A percentile compares a stretch with the other conserved stretches of the same genome.
Conservation (phyloP, 2,797 vertebrate species). For the Chromobotia macracanthus region DNA sequence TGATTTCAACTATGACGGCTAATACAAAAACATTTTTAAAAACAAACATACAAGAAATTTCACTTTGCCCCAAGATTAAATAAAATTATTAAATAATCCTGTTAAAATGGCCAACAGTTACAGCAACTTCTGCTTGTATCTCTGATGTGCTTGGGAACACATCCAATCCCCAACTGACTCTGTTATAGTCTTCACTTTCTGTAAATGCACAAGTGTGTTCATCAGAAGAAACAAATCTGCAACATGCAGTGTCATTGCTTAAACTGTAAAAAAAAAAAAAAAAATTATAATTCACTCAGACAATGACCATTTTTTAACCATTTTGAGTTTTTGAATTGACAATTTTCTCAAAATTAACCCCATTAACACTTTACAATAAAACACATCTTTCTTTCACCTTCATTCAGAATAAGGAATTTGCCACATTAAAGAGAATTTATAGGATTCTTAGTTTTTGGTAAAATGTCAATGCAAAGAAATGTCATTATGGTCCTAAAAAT, state of each 20-base stretch:
- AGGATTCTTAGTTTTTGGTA: not conserved
- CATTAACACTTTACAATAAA: conserved; percentile 5
- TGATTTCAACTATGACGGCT: not conserved
- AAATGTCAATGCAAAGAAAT: not conserved
- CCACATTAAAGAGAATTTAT: not conserved
- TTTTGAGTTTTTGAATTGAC: not conserved
- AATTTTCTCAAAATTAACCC: not conserved
- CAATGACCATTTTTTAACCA: not conserved
- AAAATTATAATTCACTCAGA: not conserved
- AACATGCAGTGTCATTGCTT: not conserved
- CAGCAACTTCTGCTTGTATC: not conserved
- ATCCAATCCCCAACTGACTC: not conserved
- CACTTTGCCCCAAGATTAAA: not conserved
- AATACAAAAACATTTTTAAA: conserved; percentile 2
- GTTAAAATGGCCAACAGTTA: not conserved
- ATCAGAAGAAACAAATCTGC: not conserved
- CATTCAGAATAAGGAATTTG: too few species aligned
- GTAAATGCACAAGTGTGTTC: not conserved
- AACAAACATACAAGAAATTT: not conserved
- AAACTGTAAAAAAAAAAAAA: not conserved
- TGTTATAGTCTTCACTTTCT: not conserved
- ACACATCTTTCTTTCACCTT: too few species aligned
- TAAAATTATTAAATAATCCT: not conserved
- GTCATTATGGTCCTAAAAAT: not conserved
- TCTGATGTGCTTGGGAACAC: too few species aligned